Percentiles rank a stretch among this genome's conserved stretches.
Conservation (phyloP, 2,797 vertebrate species). For the Jordanella pulchra region DNA sequence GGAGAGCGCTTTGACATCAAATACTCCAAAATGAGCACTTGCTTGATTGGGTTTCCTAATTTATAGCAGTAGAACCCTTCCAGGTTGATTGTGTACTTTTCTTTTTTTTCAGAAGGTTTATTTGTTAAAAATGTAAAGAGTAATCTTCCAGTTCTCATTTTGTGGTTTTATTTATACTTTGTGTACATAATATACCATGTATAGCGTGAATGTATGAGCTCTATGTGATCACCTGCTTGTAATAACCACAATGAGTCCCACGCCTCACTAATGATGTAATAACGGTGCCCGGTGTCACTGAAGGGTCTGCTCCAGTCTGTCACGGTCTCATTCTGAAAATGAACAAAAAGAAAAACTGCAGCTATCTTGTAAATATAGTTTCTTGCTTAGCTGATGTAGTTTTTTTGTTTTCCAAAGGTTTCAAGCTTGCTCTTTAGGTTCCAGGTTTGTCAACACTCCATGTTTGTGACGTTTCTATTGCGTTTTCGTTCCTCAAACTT, state of each 20-base stretch:
- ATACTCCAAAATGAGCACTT: conserved; percentile 74
- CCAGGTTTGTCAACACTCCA: conserved; percentile 77
- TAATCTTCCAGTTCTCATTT: conserved; percentile 66
- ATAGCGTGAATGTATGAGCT: conserved; percentile 79
- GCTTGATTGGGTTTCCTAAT: conserved; percentile 65
- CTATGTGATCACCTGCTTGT: conserved; percentile 64
- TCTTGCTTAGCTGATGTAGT: conserved; percentile 46
- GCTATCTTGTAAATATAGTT: conserved; percentile 68
- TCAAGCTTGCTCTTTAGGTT: conserved; percentile 76
- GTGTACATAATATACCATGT: conserved; percentile 82
- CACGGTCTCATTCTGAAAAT: conserved; percentile 32
- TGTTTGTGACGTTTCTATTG: conserved; percentile 52
- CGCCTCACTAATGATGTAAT: conserved; percentile 38
- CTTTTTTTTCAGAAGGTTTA: conserved; percentile 22
- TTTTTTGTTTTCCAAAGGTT: conserved; percentile 39
- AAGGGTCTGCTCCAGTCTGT: conserved; percentile 26
- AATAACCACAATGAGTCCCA: conserved; percentile 65
- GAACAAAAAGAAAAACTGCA: conserved; percentile 52
- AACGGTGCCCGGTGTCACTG: conserved; percentile 10
- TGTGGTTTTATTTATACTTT: conserved; percentile 82
- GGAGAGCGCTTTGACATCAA: conserved; percentile 64
- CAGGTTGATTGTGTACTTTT: conserved; percentile 53
- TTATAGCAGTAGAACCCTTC: conserved; percentile 51
- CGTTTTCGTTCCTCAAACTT: background rate
- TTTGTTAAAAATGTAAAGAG: conserved; percentile 70